Percentiles rank a stretch among this genome's conserved stretches.
phyloP scores from a whole-genome alignment of 2,797 vertebrate species.

The Sebastes itinus region DNA sequence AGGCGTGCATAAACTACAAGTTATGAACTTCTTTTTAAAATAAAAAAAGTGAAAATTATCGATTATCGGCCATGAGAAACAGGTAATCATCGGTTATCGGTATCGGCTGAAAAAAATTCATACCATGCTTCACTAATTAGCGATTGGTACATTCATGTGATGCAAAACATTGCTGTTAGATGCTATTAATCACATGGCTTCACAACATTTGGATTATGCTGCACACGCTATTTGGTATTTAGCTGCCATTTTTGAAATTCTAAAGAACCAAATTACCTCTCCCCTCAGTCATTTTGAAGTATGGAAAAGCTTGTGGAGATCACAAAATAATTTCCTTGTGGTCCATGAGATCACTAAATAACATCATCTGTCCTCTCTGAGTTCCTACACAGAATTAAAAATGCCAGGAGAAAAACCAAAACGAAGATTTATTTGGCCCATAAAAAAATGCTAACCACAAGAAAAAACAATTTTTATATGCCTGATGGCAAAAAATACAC shows the following conservation, averaged over 20 bases:
- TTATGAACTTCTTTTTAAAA: too few relatives aligned
- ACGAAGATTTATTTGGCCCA: neutral
- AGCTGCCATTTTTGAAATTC: neutral
- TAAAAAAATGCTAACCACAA: neutral
- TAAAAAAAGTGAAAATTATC: too few relatives aligned
- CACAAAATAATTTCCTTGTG: neutral
- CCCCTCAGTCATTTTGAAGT: neutral
- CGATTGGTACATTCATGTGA: neutral
- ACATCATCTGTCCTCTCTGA: neutral
- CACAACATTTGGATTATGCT: neutral
- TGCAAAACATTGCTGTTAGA: neutral
- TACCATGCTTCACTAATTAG: neutral
- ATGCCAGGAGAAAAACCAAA: neutral
- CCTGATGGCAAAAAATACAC: neutral
- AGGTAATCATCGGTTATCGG: too few relatives aligned
- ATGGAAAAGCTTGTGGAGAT: neutral
- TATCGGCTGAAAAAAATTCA: too few relatives aligned
- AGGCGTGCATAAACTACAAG: too few relatives aligned
- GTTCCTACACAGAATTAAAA: neutral
- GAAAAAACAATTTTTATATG: neutral
- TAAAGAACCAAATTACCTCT: constrained; percentile 13
- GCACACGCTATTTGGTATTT: neutral
- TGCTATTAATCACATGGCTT: neutral
- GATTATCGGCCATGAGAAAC: too few relatives aligned
- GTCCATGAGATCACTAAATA: neutral